phyloP scores from a whole-genome alignment of 53 echinoderm and acorn worm species.

The Luidia sarsii region DNA sequence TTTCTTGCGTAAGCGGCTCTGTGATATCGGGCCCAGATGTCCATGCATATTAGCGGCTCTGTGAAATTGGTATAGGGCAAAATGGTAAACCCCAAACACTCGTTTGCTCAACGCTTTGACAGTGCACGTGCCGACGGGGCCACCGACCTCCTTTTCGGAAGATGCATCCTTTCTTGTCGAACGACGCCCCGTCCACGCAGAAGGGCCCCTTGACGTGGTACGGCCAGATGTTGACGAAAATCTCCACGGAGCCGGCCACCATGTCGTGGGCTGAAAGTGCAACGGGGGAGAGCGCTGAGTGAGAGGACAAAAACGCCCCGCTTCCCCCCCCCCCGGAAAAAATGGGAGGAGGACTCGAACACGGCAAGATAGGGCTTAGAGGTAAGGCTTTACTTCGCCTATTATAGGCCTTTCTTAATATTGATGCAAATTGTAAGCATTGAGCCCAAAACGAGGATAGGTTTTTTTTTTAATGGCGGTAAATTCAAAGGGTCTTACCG shows the following conservation, averaged over 20 bases:
- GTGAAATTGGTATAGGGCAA: neutral
- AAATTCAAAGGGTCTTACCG: no score
- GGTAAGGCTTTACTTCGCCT: no score
- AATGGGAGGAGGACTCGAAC: no score
- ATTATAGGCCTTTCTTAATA: no score
- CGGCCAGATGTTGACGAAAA: neutral
- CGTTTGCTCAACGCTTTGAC: neutral
- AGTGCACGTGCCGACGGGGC: neutral
- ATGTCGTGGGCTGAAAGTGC: conserved; percentile 5
- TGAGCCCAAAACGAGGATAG: no score
- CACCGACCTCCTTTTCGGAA: neutral
- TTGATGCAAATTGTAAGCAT: no score
- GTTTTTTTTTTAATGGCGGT: no score
- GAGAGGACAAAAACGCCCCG: no score
- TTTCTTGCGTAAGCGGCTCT: no score
- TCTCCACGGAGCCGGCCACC: neutral
- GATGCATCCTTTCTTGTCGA: neutral
- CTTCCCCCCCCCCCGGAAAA: no score
- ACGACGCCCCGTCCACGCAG: neutral
- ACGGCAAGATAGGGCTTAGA: no score
- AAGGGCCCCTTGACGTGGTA: neutral
- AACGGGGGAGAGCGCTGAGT: no score
- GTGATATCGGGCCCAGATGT: neutral
- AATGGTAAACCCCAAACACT: neutral
- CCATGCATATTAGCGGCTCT: neutral